A percentile compares a stretch with the other conserved stretches of the same genome.
Conservation (phyloP, 1,140 invertebrate genomes). For the Bradynema listronoti region DNA sequence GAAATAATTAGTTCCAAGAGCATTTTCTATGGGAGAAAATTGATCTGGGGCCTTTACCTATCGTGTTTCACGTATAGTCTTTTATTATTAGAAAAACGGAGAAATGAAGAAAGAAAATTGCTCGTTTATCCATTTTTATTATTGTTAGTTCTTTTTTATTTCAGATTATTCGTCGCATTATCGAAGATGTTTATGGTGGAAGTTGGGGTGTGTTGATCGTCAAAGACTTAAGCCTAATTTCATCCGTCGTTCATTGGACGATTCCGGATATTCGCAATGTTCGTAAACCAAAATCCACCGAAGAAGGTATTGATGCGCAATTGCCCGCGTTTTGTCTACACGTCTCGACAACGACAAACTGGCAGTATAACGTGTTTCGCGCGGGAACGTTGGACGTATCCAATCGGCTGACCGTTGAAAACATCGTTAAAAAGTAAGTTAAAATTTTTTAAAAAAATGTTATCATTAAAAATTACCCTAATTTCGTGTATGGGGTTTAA, state of each 20-base stretch:
- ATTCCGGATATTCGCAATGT: conserved; percentile 46
- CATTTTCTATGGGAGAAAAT: neutral
- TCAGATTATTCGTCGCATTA: conserved; percentile 51
- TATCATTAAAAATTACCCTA: too few relatives aligned
- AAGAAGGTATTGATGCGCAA: conserved; percentile 35
- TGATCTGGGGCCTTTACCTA: neutral
- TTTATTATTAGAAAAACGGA: neutral
- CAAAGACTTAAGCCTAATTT: conserved; percentile 43
- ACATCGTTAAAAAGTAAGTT: conserved; percentile 37
- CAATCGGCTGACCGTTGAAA: conserved; percentile 46
- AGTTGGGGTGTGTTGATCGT: conserved; percentile 55
- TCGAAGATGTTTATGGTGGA: conserved; percentile 56
- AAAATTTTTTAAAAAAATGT: too few relatives aligned
- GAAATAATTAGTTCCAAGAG: neutral
- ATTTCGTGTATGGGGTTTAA: too few relatives aligned
- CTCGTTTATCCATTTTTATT: neutral
- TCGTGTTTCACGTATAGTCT: neutral
- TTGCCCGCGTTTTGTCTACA: conserved; percentile 50
- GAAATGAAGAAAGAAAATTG: neutral
- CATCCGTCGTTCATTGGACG: conserved; percentile 50
- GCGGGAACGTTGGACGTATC: conserved; percentile 46
- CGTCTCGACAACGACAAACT: conserved; percentile 30
- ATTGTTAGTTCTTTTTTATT: conserved; percentile 10
- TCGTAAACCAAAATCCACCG: neutral
- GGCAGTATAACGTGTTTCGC: conserved; percentile 58